Evolutionary conservation across 2,797 vertebrate species (phyloP), one percentile per base, ranked within the genome.

Genomic region (Gallinago solitaria): DNA sequence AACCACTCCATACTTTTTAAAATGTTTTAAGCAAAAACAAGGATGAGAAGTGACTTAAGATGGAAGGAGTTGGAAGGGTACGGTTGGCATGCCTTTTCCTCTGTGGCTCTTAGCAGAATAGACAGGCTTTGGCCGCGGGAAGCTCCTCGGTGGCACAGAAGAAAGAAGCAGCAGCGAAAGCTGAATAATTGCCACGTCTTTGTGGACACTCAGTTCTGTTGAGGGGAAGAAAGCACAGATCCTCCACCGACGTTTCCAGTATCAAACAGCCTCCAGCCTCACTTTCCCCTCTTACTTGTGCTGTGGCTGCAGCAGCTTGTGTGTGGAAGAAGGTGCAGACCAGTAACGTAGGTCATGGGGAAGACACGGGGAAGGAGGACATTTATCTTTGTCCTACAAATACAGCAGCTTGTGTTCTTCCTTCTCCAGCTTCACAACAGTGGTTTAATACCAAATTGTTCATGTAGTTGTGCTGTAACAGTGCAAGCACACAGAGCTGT

Each of bases 381-480:
- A 17, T 95, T 85, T 95, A 28, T 50, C 67, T 87, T 96, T 89
- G 27, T 87, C 77, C 75, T 65, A 4, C 41, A 84, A 79, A 73
- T 88, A 35, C 45, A 35, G 12, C 32, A 43, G 19, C 41, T 78
- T 67, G 63, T 86, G n/a, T 69, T 77, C 50, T 87, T 93, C 35
- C 7, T 21, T 88, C 21, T 27, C 37, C 1, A 4, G 33, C 43
- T 69, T 76, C n/a, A 2, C 71, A 50, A 17, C 33, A 64, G 51
- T 30, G 24, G 4, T 87, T 92, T 85, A 65, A 57, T 75, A 70
- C 27, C 35, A 53, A 48, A n/a, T 51, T 47, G 18, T 87, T 94
- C 7, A 4, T 20, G 11, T 33, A 41, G 54, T 45, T 90, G 41
- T 63, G 11, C 53, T 67, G 32, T 59, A 28, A 43, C 43, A 50